Base-by-base conservation (phyloP, 2,888 invertebrate species). In the Cheilosia impressa region DNA sequence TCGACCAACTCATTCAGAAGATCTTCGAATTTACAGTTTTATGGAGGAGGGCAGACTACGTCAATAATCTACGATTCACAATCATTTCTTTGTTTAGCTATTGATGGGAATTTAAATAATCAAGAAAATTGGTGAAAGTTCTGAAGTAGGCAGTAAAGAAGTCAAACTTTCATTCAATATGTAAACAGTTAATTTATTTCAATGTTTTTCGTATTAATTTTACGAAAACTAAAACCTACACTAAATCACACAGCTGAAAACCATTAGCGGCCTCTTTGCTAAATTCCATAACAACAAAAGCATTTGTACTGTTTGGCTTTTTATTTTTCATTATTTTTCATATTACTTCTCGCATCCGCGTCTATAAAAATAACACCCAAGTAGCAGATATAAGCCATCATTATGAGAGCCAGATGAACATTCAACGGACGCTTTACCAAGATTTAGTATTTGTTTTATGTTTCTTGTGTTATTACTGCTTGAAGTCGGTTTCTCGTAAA, bases 391-490 rank as follows among this genome's bases (percentile, higher is more conserved):
- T 17, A 41, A 24, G 38, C 24, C 24, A 58, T 15, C 15, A 43
- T 24, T 24, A 43, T 38, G 4, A 13, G 4, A 43, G 17, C 24
- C 52, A 27, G n/a, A 10, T 19, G 17, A 2, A 27, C n/a, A 24
- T 24, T 43, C 45, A 43, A 10, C n/a, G 43, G 27, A 41, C 27
- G n/a, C 27, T n/a, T 5, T 22, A 7, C 17, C 15, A 41, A 2
- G 41, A n/a, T n/a, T 43, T 43, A 60, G 15, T n/a, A n/a, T 41
- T 43, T 43, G n/a, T 41, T 60, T 60, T 60, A 58, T 58, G 57
- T 19, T 22, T 58, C 15, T n/a, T 43, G n/a, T 19, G 19, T n/a
- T 60, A 19, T 22, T 38, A 38, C 19, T 5, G 19, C 17, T 2
- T 53, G 43, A 38, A 38, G 13, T 38, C 13, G 38, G 9, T 31